phyloP scores from a whole-genome alignment of 2,113 vertebrate species.

The Carassius gibelio region DNA sequence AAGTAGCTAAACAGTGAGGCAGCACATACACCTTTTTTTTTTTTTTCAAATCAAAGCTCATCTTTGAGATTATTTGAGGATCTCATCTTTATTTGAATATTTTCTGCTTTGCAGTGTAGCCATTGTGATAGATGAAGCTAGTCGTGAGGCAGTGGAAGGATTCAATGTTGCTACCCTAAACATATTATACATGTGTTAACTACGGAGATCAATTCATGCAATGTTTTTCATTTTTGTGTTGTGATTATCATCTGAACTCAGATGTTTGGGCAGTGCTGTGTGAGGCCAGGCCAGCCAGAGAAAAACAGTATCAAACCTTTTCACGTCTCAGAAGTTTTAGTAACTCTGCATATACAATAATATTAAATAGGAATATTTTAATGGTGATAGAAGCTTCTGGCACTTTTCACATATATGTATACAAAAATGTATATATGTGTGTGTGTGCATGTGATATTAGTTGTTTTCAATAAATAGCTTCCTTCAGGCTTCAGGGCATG shows the following conservation, averaged over 20 bases:
- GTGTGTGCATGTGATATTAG: too few relatives aligned
- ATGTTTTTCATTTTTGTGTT: too few relatives aligned
- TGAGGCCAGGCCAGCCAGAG: not conserved
- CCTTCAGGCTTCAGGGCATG: not conserved
- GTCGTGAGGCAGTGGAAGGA: not conserved
- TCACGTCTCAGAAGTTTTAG: not conserved
- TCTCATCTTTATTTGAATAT: not conserved
- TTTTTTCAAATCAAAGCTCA: not conserved
- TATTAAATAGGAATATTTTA: not conserved
- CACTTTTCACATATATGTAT: too few relatives aligned
- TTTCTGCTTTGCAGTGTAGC: not conserved
- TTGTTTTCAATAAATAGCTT: not conserved
- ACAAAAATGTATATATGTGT: too few relatives aligned
- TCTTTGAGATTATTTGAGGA: not conserved
- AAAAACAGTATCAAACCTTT: not conserved
- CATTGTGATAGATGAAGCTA: not conserved
- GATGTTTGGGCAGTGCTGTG: not conserved
- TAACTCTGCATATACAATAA: not conserved
- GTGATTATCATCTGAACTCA: too few relatives aligned
- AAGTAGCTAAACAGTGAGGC: not conserved
- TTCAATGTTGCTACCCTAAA: too few relatives aligned
- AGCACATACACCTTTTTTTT: not conserved
- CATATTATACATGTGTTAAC: not conserved
- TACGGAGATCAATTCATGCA: not conserved
- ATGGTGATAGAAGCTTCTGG: too few relatives aligned